Base-by-base conservation (phyloP, 2,113 vertebrate species). In the Cyrtonyx montezumae region DNA sequence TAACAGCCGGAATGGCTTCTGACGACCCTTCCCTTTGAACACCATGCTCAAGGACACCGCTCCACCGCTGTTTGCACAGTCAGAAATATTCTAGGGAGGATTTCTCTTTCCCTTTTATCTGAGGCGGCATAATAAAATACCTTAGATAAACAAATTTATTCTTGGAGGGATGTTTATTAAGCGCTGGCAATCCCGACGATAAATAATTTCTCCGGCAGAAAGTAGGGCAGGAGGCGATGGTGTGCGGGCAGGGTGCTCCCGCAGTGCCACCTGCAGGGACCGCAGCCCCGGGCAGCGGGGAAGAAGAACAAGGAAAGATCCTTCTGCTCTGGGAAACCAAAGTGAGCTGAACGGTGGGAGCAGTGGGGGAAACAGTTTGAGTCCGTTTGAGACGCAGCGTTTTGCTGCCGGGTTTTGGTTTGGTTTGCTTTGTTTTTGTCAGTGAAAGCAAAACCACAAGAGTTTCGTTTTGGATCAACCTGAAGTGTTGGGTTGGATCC, bases 61-160 rank as follows among this genome's bases (percentile, higher is more conserved):
- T 95, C 61, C 87, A 86, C 88, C 88, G 81, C 74, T 96, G 91
- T 95, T 96, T 94, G 95, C 93, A 84, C 94, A 96, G 77, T 87
- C 80, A 75, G 68, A 95, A 84, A 88, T 83, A 75, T 96, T 94
- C 91, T 87, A 65, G 63, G 45, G 22, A 92, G 89, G 84, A 30
- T 74, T 76, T 78, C 70, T 76, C 68, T 46, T 9, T 0, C 0
- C 79, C 40, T 22, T 95, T 95, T 95, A 94, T 96, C 96, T 95
- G 84, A 95, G 84, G 91, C 92, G 94, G 94, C 92, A 94, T 95
- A 96, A 96, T 96, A 93, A 97, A 97, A 96, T 92, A 96, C 95
- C 95, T 97, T 94, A 95, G 94, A 96, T 96, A 96, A 97, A 96
- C 96, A 96, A 96, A 96, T 96, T 95, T 96, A 91, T 96, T 96